Percentiles rank a stretch among this genome's conserved stretches.
These are phyloP conservation scores for Mobula birostris DNA, from an alignment of 2,113 vertebrate species.

Conservation along the genomic window DNA sequence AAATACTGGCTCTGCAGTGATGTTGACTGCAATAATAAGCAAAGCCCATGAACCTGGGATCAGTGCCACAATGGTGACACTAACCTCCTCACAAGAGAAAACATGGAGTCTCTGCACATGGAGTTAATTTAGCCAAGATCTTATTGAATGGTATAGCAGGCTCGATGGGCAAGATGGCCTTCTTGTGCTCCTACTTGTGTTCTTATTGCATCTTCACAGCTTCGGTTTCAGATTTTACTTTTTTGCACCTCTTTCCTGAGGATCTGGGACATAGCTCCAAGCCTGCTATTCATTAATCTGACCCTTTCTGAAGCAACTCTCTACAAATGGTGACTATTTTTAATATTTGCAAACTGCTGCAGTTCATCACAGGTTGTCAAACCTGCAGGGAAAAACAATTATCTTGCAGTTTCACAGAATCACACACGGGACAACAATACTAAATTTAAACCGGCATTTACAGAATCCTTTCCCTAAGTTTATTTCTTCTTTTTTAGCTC, in stretches of 20 bases:
- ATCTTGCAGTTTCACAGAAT: constrained; percentile 2
- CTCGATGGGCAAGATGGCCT: too few relatives aligned
- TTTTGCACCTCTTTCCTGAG: not conserved
- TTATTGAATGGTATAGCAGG: too few relatives aligned
- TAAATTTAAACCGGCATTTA: constrained; percentile 16
- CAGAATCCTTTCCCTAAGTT: not conserved
- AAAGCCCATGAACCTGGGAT: not conserved
- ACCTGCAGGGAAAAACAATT: not conserved
- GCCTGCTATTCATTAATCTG: not conserved
- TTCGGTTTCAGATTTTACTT: not conserved
- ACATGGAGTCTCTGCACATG: too few relatives aligned
- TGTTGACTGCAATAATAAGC: too few relatives aligned
- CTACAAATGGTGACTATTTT: not conserved
- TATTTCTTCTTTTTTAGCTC: constrained; percentile 3
- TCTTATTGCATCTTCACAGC: not conserved
- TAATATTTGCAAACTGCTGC: not conserved
- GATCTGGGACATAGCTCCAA: not conserved
- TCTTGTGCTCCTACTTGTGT: too few relatives aligned
- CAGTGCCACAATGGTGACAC: not conserved
- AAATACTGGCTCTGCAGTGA: too few relatives aligned
- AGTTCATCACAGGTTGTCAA: not conserved
- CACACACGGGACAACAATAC: not conserved
- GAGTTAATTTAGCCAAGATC: too few relatives aligned
- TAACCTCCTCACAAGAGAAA: too few relatives aligned
- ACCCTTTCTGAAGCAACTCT: not conserved